Conservation (phyloP, 2,797 vertebrate species). For the Manis pentadactyla region DNA sequence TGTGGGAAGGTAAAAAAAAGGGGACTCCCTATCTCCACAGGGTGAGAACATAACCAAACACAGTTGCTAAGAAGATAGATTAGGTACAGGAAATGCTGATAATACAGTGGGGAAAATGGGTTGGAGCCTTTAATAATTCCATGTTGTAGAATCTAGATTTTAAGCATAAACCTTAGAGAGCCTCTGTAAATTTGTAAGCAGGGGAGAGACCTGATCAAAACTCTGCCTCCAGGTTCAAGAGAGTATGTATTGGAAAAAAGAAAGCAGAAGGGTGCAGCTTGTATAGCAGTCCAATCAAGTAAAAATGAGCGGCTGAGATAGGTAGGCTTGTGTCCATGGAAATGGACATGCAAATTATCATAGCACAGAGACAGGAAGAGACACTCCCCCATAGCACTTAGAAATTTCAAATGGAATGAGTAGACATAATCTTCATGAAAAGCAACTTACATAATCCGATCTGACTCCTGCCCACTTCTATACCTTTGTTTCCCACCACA, state of each 20-base stretch:
- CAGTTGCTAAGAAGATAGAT: not conserved
- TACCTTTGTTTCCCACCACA: not conserved
- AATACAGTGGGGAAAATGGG: not conserved
- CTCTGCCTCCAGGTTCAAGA: not conserved
- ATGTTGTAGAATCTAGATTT: not conserved
- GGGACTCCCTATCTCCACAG: not conserved
- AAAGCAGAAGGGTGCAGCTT: not conserved
- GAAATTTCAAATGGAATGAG: not conserved
- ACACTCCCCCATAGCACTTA: not conserved
- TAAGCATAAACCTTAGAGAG: not conserved
- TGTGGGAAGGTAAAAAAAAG: not conserved
- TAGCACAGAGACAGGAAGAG: not conserved
- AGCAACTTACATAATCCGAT: not conserved
- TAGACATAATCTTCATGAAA: not conserved
- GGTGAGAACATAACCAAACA: not conserved
- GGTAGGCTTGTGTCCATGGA: not conserved
- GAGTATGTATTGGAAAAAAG: not conserved
- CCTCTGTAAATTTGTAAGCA: not conserved
- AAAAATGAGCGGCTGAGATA: not conserved
- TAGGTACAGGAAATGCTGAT: not conserved
- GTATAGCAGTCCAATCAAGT: not conserved
- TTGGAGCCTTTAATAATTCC: not conserved
- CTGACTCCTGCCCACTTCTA: not conserved
- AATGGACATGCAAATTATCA: not conserved
- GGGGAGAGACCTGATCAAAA: not conserved